A percentile compares a stretch with the other conserved stretches of the same genome.
Evolutionary conservation across 2,797 vertebrate species (phyloP).

Genomic region (Chanos chanos): DNA sequence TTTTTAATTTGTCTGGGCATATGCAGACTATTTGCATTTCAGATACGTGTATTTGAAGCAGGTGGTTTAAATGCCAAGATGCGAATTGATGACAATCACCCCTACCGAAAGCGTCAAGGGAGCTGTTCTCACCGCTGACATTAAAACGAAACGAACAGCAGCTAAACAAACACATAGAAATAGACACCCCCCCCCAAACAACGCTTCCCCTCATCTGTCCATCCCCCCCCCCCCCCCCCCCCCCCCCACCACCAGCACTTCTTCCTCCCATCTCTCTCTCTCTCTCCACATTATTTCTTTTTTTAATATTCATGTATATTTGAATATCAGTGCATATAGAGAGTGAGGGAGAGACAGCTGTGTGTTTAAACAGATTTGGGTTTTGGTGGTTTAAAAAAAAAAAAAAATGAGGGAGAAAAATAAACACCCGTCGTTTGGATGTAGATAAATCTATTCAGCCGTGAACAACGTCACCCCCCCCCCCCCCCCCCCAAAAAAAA

Average conservation of each 20-base stretch:
- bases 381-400: constrained; percentile 47
- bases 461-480: constrained; percentile 49
- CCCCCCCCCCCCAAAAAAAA: constrained; percentile 11
- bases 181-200: constrained; percentile 52
- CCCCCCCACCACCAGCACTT: constrained; percentile 22
- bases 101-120: constrained; percentile 59
- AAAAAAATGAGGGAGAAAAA: constrained; percentile 55
- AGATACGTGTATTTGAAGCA: constrained; percentile 76
- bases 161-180: constrained; percentile 66
- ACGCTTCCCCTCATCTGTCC: constrained; percentile 38
- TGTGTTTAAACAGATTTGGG: constrained; percentile 48
- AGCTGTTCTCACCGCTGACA: constrained; percentile 65
- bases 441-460: constrained; percentile 61
- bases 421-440: constrained; percentile 60
- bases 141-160: constrained; percentile 72
- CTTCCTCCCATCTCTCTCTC: neutral
- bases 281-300: constrained; percentile 29
- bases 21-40: constrained; percentile 79
- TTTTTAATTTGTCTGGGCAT: constrained; percentile 72
- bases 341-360: constrained; percentile 42
- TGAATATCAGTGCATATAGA: constrained; percentile 59
- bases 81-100: constrained; percentile 78
- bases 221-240: neutral
- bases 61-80: constrained; percentile 80
- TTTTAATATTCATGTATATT: constrained; percentile 66